Base-by-base conservation (phyloP, 2,113 vertebrate genomes). In the Arenaria interpres region DNA sequence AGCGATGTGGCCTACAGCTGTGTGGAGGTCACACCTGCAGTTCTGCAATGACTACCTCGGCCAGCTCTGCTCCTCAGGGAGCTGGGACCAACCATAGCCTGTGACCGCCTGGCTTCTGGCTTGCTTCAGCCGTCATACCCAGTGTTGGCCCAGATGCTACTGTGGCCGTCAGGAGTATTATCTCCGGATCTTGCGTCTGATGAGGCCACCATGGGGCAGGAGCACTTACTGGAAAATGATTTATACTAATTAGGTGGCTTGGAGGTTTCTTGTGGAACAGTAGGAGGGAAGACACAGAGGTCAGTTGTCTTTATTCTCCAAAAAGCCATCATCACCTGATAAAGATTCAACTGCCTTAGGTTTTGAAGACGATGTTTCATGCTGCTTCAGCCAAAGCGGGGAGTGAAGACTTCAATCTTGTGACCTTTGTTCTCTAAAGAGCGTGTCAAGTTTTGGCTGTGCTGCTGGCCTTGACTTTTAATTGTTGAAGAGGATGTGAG, bases 401-500 rank as follows among this genome's bases (percentile, higher is more conserved):
- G 93, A 95, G 91, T 91, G 91, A 96, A 96, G 92, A 80, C 93
- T 96, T 95, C 96, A 96, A 30, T 95, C 95, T 94, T 74, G 82
- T 57, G 91, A 97, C 95, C 95, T 97, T 95, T 96, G 95, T 96
- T 96, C 94, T 93, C 74, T 96, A 96, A 96, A 94, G 85, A 96
- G 96, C 71, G 56, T 96, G 93, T 96, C 94, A 76, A 95, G 96
- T 96, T 97, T 97, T 97, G 95, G 96, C 95, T 89, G 63, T 72
- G 94, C 76, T 94, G 32, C 90, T 96, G 97, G 94, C 94, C 94
- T 97, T 97, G 96, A 91, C 94, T 97, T 97, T 77, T 95, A 97
- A 96, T 97, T 96, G 89, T 96, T 93, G 93, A 81, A 94, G 94
- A 96, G 96, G 97, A 97, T 95, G 91, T 97, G 95, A 97, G 92